A percentile compares a stretch with the other conserved stretches of the same genome.
These are phyloP conservation scores for Choloepus hoffmanni DNA, from an alignment of 2,113 vertebrate genomes.

Conservation along the genomic window DNA sequence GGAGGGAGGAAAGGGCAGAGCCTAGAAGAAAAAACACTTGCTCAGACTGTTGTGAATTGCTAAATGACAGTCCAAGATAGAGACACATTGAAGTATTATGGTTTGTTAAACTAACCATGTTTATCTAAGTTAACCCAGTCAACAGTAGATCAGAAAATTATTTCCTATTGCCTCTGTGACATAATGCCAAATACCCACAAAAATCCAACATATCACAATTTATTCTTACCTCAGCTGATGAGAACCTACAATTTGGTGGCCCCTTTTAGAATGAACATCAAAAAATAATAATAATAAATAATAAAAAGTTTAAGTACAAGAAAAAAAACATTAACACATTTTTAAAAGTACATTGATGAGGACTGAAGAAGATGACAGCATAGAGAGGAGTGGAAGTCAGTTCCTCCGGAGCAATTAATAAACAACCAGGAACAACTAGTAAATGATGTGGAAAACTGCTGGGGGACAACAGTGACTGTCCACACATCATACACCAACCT, in stretches of 20 bases:
- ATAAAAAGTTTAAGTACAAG: background rate
- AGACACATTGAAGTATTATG: background rate
- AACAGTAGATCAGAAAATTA: background rate
- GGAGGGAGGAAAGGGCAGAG: background rate
- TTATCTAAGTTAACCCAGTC: background rate
- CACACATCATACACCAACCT: too few species aligned
- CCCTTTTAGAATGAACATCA: background rate
- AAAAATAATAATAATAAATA: background rate
- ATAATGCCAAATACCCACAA: background rate
- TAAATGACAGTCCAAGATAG: background rate
- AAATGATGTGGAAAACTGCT: too few species aligned
- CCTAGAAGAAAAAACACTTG: background rate
- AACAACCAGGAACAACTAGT: too few species aligned
- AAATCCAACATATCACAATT: background rate
- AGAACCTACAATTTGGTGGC: background rate
- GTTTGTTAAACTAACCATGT: background rate
- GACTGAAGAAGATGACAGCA: too few species aligned
- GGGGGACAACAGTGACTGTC: too few species aligned
- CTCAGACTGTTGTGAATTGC: background rate
- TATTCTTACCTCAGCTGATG: background rate
- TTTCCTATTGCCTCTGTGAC: conserved; percentile 33
- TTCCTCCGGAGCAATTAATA: too few species aligned
- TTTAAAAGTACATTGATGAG: background rate
- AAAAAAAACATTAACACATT: background rate
- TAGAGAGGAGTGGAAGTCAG: too few species aligned